These are phyloP conservation scores for Palloptera scutellata DNA, from an alignment of 2,888 invertebrate species.

Conservation along the genomic window DNA sequence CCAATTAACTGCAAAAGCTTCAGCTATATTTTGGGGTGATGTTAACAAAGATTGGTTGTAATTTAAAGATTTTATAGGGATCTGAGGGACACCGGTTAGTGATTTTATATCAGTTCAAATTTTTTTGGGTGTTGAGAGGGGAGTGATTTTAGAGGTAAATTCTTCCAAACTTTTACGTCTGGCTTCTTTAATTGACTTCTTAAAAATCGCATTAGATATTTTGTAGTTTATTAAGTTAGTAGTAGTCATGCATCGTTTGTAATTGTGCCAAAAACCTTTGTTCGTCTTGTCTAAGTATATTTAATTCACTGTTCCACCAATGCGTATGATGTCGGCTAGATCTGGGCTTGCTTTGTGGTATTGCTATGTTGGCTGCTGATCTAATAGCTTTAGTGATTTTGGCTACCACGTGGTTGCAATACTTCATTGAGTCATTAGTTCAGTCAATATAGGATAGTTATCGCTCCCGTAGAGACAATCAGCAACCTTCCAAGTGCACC, in stretches of 20 bases:
- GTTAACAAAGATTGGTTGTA: neutral
- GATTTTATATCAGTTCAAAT: neutral
- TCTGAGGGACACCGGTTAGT: neutral
- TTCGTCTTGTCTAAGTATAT: neutral
- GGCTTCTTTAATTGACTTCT: neutral
- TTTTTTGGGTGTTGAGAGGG: neutral
- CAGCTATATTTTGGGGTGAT: neutral
- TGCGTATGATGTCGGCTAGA: neutral
- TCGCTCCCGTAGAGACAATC: neutral
- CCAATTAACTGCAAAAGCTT: neutral
- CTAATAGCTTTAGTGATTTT: neutral
- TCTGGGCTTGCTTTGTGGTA: constrained; percentile 1
- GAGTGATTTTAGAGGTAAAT: neutral
- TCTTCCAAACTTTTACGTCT: neutral
- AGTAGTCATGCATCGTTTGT: neutral
- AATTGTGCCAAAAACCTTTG: neutral
- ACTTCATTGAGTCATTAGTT: no score
- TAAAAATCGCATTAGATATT: constrained; percentile 1
- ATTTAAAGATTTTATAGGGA: neutral
- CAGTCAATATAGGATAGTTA: neutral
- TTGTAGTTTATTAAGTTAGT: neutral
- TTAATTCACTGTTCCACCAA: neutral
- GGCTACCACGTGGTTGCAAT: neutral
- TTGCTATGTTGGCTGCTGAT: neutral
- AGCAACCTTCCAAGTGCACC: no score